Conservation (phyloP, 2,113 vertebrate genomes). For the Anolis sagrei region DNA sequence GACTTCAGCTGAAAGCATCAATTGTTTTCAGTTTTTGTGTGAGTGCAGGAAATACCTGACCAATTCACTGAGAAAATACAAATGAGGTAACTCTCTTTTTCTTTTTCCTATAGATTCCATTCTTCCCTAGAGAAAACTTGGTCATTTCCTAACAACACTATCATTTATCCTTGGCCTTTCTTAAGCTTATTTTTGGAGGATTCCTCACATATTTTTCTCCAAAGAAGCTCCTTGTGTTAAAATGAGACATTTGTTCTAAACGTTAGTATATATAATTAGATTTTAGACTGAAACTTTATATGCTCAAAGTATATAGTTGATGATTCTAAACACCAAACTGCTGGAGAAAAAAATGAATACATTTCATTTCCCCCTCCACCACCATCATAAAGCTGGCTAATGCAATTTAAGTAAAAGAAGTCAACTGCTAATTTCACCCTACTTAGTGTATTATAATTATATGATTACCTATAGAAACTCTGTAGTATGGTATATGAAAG, state of each 20-base stretch:
- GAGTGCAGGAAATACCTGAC: constrained; percentile 73
- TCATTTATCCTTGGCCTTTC: constrained; percentile 71
- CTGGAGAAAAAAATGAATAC: constrained; percentile 68
- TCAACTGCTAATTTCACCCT: constrained; percentile 81
- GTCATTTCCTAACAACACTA: constrained; percentile 75
- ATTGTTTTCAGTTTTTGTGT: constrained; percentile 72
- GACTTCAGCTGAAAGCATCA: constrained; percentile 69
- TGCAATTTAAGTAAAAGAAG: constrained; percentile 73
- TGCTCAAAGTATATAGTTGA: constrained; percentile 45
- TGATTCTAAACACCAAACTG: constrained; percentile 41
- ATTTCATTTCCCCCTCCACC: constrained; percentile 42
- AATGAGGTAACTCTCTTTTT: constrained; percentile 72
- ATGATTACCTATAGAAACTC: constrained; percentile 85
- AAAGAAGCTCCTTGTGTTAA: constrained; percentile 60
- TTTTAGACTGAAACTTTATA: constrained; percentile 71
- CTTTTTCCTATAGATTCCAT: constrained; percentile 56
- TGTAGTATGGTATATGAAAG: constrained; percentile 78
- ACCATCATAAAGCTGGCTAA: constrained; percentile 62
- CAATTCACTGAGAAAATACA: constrained; percentile 75
- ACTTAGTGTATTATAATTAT: constrained; percentile 82
- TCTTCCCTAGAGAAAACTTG: constrained; percentile 77
- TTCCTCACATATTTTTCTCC: constrained; percentile 64
- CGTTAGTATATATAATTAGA: constrained; percentile 67
- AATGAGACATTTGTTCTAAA: constrained; percentile 73
- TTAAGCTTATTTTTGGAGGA: constrained; percentile 72